Conservation (phyloP, 2,113 vertebrate genomes). For the Indicator indicator region DNA sequence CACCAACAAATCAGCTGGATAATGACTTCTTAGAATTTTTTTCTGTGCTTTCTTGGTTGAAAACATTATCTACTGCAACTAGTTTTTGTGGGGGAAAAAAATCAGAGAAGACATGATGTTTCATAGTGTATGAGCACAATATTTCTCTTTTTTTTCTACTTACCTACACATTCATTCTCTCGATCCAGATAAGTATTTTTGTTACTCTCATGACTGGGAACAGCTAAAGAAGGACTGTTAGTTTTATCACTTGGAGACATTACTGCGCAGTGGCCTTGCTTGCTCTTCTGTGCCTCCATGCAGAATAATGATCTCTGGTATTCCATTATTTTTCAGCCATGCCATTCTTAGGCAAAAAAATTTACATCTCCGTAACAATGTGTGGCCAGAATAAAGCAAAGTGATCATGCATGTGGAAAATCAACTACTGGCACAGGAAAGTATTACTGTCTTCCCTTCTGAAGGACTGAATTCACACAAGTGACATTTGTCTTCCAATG, state of each 20-base stretch:
- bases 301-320: neutral
- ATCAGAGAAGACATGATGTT: neutral
- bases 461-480: neutral
- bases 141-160: neutral
- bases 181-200: neutral
- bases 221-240: neutral
- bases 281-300: neutral
- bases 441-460: neutral
- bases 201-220: neutral
- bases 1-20: neutral
- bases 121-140: neutral
- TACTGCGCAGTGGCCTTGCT: neutral
- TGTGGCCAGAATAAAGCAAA: conserved; percentile 33
- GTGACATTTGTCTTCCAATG: neutral
- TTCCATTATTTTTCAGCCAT: neutral
- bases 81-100: neutral
- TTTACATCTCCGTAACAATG: neutral
- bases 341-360: conserved; percentile 30
- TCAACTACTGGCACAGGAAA: neutral
- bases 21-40: neutral
- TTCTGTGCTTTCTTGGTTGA: neutral
- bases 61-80: neutral
- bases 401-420: conserved; percentile 59
- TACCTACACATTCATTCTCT: neutral
- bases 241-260: neutral